Evolutionary conservation across 2,888 invertebrate species (phyloP), one percentile per base, ranked within the genome.

Genomic region (Coremacera marginata): DNA sequence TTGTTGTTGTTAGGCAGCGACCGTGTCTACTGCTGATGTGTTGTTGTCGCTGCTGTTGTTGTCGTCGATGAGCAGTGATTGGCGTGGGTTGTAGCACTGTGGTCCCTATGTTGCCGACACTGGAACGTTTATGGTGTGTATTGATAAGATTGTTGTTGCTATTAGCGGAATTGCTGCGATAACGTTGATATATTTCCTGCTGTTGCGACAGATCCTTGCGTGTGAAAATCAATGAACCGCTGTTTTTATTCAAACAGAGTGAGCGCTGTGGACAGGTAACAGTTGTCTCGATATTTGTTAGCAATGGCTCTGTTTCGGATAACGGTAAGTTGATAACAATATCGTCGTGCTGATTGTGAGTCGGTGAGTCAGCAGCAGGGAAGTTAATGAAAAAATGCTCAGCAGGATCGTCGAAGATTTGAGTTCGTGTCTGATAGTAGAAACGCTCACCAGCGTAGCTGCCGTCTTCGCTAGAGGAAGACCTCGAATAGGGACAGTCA

Each of bases 211-310:
- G 76, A 70, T 89, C 88, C 82, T 89, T 89, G 77, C 86, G 86
- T 49, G 89, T 89, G 75, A 89, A 89, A 60, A 89, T 89, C 75
- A 89, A 83, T 74, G 89, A 89, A 65, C 88, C 88, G 81, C 87
- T 88, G 76, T 88, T 89, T 80, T 89, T 89, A 44, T 82, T 87
- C 37, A 89, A 81, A 67, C 87, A 85, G 80, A 89, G 88, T 51
- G 89, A 84, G 57, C 87, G 87, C 77, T 87, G 86, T 76, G 88
- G 87, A 71, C 83, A 83, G 16, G 14, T 27, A 37, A 34, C 37
- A 3, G 85, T 86, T 22, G 85, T 83, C 80, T 88, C 88, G 63
- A 86, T 87, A 78, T 87, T 86, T 55, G 87, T 88, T 70, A 89
- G 82, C 74, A 89, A 80, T 9, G 89, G 89, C 80, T 88, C 88